Evolutionary conservation across 2,888 invertebrate genomes (phyloP).

Genomic region (Cheilosia variabilis): DNA sequence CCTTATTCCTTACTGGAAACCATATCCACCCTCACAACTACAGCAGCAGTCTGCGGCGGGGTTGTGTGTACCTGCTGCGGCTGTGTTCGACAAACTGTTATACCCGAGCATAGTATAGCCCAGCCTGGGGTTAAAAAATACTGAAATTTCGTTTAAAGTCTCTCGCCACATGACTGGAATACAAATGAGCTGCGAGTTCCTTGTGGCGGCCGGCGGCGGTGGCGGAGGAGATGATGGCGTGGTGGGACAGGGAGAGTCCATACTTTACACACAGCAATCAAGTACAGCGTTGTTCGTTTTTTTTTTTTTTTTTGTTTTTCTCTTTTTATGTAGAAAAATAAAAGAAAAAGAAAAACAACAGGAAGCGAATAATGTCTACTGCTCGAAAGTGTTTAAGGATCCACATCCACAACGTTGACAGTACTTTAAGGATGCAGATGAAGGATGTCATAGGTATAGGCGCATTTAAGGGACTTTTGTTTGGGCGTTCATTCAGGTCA

Average conservation of each 20-base stretch:
- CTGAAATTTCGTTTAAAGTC: conserved; percentile 73
- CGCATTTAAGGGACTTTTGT: conserved; percentile 42
- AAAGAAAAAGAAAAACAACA: conserved; percentile 5
- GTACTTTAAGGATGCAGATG: conserved; percentile 73
- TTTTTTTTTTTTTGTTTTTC: conserved; percentile 55
- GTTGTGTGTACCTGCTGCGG: conserved; percentile 59
- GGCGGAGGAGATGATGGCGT: conserved; percentile 30
- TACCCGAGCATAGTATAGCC: conserved; percentile 51
- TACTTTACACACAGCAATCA: conserved; percentile 78
- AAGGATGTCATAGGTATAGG: conserved; percentile 43
- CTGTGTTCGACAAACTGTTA: conserved; percentile 72
- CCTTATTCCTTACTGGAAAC: conserved; percentile 65
- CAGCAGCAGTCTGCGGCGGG: conserved; percentile 31
- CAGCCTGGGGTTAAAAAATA: conserved; percentile 69
- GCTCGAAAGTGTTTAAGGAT: conserved; percentile 73
- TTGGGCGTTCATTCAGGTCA: conserved; percentile 60
- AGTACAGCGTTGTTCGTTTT: conserved; percentile 68
- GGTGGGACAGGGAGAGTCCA: conserved; percentile 73
- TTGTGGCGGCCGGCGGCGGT: conserved; percentile 53
- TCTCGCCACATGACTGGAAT: conserved; percentile 74
- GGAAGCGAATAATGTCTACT: conserved; percentile 66
- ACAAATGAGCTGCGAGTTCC: conserved; percentile 72
- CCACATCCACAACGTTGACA: conserved; percentile 55
- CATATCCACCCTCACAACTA: conserved; percentile 61
- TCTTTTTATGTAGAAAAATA: conserved; percentile 17